Evolutionary conservation across 1,140 invertebrate genomes (phyloP), one percentile per base, ranked within the genome.

Genomic region (Lordiphosa stackelbergi): DNA sequence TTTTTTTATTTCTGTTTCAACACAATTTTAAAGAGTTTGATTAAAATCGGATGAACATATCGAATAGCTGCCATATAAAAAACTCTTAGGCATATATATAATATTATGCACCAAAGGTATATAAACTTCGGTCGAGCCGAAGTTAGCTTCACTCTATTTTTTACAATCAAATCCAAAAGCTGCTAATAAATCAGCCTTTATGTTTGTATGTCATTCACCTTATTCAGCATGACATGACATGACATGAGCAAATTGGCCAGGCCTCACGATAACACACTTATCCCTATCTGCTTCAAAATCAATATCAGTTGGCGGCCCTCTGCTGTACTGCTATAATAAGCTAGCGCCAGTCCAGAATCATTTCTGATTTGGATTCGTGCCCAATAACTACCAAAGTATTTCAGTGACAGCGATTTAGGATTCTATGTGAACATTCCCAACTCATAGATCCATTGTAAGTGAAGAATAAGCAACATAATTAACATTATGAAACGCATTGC

Each of bases 401-500:
- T 28, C 9, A 49, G 53, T 79, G 55, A 62, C 19, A 73, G 51
- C 74, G 5, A 62, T 73, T 69, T 42, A n/a, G 24, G 34, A 38
- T 35, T 8, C 34, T 28, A 12, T 43, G 12, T 22, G 3, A 36
- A 9, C 16, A 22, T 12, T 35, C 12, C 36, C 37, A 11, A n/a
- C 19, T 16, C 12, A 40, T 5, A n/a, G 5, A 42, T n/a, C n/a
- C n/a, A n/a, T n/a, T 51, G 3, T 4, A 13, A 16, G 35, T 10
- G 57, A 3, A 43, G n/a, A 31, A 46, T n/a, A 5, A 37, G 12
- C 11, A 28, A 5, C 28, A 31, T 8, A 42, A 31, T 7, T 8
- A 35, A 7, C 38, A 84, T 84, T 65, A 92, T 94, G 91, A 91
- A 92, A 84, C 94, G 92, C 89, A 90, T 95, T 66, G 92, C 94